A percentile compares a stretch with the other conserved stretches of the same genome.
Conservation (phyloP, 2,113 vertebrate genomes). For the Agelaius phoeniceus region DNA sequence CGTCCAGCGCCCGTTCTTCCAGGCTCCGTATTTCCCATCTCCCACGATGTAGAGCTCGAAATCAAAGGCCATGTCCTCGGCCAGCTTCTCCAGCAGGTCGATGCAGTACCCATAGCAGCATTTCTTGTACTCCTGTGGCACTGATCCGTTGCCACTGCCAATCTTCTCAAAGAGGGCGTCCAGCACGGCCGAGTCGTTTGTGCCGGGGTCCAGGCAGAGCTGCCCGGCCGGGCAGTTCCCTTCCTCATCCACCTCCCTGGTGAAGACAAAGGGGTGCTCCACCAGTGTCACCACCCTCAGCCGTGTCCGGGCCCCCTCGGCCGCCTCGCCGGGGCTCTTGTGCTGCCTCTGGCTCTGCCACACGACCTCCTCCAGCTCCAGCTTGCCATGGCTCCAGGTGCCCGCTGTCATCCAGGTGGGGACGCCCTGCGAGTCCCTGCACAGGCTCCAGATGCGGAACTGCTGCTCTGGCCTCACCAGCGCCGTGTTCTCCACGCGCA, state of each 20-base stretch:
- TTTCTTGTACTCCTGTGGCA: constrained; percentile 76
- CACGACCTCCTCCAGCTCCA: constrained; percentile 78
- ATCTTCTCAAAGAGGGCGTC: constrained; percentile 79
- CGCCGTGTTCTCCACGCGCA: constrained; percentile 70
- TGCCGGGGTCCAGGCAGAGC: constrained; percentile 85
- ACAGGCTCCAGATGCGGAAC: constrained; percentile 87
- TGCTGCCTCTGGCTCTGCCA: constrained; percentile 57
- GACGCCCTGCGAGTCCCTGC: constrained; percentile 75
- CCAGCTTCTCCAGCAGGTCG: constrained; percentile 90
- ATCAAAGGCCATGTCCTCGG: constrained; percentile 88
- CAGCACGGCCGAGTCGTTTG: constrained; percentile 78
- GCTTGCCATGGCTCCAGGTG: constrained; percentile 77
- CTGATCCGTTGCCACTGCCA: constrained; percentile 76
- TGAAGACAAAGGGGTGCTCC: constrained; percentile 91
- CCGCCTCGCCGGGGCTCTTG: not conserved
- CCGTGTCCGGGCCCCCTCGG: constrained; percentile 21
- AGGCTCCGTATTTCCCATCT: constrained; percentile 90
- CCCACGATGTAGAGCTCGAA: constrained; percentile 95
- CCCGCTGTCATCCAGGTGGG: constrained; percentile 91
- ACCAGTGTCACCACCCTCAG: constrained; percentile 89
- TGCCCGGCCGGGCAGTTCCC: constrained; percentile 87
- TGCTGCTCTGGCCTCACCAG: constrained; percentile 73
- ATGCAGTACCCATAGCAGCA: constrained; percentile 98
- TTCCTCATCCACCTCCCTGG: constrained; percentile 85
- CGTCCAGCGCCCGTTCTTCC: constrained; percentile 88